Percentiles rank a stretch among this genome's conserved stretches.
Conservation (phyloP, 2,113 vertebrate species). For the Sinocyclocheilus grahami region DNA sequence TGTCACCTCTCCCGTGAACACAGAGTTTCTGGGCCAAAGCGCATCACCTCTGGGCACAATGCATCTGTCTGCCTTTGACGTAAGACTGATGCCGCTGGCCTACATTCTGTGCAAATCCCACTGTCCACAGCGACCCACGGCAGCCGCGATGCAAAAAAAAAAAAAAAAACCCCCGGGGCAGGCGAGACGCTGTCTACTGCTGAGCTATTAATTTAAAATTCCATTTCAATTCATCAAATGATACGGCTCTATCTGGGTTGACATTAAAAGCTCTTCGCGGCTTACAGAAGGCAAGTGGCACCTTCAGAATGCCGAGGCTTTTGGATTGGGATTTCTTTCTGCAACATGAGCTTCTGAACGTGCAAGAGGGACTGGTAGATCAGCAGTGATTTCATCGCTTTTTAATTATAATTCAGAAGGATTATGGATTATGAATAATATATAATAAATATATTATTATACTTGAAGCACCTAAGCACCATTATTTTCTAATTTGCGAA, state of each 20-base stretch:
- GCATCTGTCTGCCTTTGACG: slow-evolving; percentile 75
- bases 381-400: not conserved
- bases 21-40: slow-evolving; percentile 71
- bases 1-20: slow-evolving; percentile 65
- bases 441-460: too few relatives aligned
- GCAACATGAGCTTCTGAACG: not conserved
- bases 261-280: slow-evolving; percentile 8
- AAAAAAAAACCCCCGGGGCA: not conserved
- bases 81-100: slow-evolving; percentile 91
- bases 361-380: not conserved
- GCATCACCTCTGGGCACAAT: slow-evolving; percentile 38
- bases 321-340: not conserved
- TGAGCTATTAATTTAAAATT: slow-evolving; percentile 9
- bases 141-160: slow-evolving; percentile 55
- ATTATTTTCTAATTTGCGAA: not conserved
- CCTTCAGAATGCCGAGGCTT: not conserved
- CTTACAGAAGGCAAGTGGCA: not conserved
- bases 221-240: slow-evolving; percentile 10
- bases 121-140: slow-evolving; percentile 72
- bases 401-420: slow-evolving; percentile 31
- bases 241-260: slow-evolving; percentile 1
- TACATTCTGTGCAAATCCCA: slow-evolving; percentile 92
- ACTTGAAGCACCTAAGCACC: not conserved
- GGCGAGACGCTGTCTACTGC: not conserved
- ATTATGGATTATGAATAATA: not conserved